Conservation (phyloP, 2,888 invertebrate species). For the Lamproptera curius region DNA sequence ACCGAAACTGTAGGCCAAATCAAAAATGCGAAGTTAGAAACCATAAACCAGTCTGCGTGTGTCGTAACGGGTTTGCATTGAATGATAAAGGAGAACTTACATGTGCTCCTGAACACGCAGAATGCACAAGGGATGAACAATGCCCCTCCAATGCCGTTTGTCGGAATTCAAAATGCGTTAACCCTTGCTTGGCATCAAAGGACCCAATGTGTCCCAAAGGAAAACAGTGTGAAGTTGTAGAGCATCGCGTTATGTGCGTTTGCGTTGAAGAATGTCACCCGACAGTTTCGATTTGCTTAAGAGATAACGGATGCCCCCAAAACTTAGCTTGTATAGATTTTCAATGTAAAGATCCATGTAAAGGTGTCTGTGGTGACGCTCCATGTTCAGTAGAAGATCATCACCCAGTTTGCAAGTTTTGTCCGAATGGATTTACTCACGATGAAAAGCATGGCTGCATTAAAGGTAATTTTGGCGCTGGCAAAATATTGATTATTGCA, state of each 20-base stretch:
- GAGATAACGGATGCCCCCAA: conserved; percentile 92
- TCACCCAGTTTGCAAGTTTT: conserved; percentile 97
- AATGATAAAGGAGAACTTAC: conserved; percentile 92
- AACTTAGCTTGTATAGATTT: conserved; percentile 92
- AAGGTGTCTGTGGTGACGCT: conserved; percentile 90
- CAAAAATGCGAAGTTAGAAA: conserved; percentile 93
- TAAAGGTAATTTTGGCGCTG: conserved; percentile 87
- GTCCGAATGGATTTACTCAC: conserved; percentile 94
- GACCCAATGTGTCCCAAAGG: conserved; percentile 86
- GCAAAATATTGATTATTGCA: conserved; percentile 42
- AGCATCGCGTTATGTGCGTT: conserved; percentile 91
- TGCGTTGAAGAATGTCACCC: conserved; percentile 93
- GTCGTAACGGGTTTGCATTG: conserved; percentile 92
- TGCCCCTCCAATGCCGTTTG: conserved; percentile 93
- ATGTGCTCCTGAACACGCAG: conserved; percentile 89
- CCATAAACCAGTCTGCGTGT: conserved; percentile 91
- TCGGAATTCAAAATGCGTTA: conserved; percentile 89
- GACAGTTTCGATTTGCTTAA: conserved; percentile 90
- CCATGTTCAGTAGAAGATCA: conserved; percentile 97
- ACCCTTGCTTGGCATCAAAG: conserved; percentile 86
- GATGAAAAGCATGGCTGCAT: conserved; percentile 96
- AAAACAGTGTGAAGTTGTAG: conserved; percentile 92
- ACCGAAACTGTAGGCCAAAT: conserved; percentile 86
- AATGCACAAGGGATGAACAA: conserved; percentile 89
- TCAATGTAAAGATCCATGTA: conserved; percentile 94